Evolutionary conservation across 2,888 invertebrate genomes (phyloP).

Genomic region (Drymonia ruficornis): DNA sequence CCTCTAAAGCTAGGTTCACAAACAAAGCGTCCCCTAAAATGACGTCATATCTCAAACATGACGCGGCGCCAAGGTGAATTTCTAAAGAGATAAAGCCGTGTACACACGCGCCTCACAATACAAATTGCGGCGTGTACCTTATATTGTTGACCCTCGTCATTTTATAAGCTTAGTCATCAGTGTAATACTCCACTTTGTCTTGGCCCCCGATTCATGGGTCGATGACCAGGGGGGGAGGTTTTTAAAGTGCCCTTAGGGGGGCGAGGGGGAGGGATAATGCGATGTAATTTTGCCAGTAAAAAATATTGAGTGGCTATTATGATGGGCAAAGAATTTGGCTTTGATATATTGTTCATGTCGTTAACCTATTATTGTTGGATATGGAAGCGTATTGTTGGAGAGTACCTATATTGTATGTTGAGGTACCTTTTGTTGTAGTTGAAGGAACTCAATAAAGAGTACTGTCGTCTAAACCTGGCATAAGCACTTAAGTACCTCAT

Average conservation of each 20-base stretch:
- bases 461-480: too few relatives aligned
- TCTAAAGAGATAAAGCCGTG: constrained; percentile 40
- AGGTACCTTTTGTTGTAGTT: neutral
- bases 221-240: constrained; percentile 7
- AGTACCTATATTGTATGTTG: neutral
- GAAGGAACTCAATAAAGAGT: neutral
- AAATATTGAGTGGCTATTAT: constrained; percentile 7
- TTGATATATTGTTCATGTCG: neutral
- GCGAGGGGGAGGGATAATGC: constrained; percentile 6
- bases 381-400: neutral
- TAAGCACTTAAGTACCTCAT: too few relatives aligned
- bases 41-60: constrained; percentile 31
- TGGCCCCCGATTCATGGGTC: constrained; percentile 18
- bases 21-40: constrained; percentile 28
- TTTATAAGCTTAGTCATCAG: constrained; percentile 37
- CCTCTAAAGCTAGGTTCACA: neutral
- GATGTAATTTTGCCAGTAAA: constrained; percentile 3
- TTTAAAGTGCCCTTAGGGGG: constrained; percentile 19
- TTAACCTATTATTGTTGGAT: neutral
- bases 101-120: constrained; percentile 29
- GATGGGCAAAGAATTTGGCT: neutral
- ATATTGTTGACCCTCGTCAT: constrained; percentile 37
- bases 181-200: constrained; percentile 35
- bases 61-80: constrained; percentile 37
- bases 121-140: constrained; percentile 27